Evolutionary conservation across 2,113 vertebrate genomes (phyloP).

Genomic region (Dipodomys spectabilis): DNA sequence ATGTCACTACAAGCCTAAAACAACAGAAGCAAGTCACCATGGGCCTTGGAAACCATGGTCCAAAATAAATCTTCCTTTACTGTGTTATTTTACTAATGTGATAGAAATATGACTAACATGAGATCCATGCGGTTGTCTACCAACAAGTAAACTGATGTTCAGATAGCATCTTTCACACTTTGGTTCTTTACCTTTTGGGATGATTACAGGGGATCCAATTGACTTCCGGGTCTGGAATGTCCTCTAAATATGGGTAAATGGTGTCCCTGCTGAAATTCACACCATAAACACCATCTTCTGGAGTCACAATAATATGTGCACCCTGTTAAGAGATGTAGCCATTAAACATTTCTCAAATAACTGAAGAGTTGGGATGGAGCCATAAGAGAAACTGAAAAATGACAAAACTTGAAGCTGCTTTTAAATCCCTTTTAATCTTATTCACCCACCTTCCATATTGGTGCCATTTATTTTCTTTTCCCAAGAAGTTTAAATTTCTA

Average conservation of each 20-base stretch:
- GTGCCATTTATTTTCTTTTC: slow-evolving; percentile 14
- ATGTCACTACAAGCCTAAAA: not conserved
- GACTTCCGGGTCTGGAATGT: slow-evolving; percentile 78
- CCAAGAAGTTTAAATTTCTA: not conserved
- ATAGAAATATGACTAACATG: not conserved
- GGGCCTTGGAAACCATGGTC: not conserved
- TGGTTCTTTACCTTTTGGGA: slow-evolving; percentile 71
- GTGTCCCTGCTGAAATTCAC: slow-evolving; percentile 48
- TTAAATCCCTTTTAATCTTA: not conserved
- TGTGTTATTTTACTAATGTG: not conserved
- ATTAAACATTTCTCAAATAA: not conserved
- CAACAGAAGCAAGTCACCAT: not conserved
- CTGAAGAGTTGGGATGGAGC: rapidly evolving
- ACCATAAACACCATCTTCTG: slow-evolving; percentile 80
- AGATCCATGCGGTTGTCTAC: not conserved
- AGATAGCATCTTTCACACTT: not conserved
- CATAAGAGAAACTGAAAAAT: not conserved
- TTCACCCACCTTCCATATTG: not conserved
- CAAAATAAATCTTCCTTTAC: not conserved
- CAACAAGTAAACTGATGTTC: not conserved
- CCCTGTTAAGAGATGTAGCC: slow-evolving; percentile 66
- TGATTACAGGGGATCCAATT: slow-evolving; percentile 80
- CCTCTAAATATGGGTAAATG: slow-evolving; percentile 75
- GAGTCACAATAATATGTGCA: slow-evolving; percentile 80
- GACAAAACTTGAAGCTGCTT: too few relatives aligned